Evolutionary conservation across 2,113 vertebrate genomes (phyloP), one percentile per base, ranked within the genome.

Genomic region (Bothrops jararaca): DNA sequence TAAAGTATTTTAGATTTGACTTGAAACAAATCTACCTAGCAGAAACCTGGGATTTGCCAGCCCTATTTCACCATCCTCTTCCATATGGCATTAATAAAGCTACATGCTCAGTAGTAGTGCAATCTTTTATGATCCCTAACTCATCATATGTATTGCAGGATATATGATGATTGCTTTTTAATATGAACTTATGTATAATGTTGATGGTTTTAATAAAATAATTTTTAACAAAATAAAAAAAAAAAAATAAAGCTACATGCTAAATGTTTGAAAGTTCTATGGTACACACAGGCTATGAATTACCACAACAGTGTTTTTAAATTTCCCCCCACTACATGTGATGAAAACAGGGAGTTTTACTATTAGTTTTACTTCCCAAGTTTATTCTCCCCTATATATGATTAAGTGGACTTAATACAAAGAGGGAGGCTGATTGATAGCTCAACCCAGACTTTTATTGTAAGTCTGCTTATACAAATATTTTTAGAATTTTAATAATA

Each of bases 321-420:
- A 88, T 90, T 93, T 92, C 56, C 6, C 11, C 0, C 74, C 86
- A 34, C 50, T 94, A 74, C 64, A 93, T 54, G 91, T 92, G 94
- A 92, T 54, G 93, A 93, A 92, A 94, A 29, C 89, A 60, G 86
- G 23, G 0, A 86, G 1, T 52, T 26, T 90, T 92, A 90, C 9
- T 96, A 48, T 56, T 45, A 39, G 91, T 94, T 15, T 93, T n/a
- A n/a, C n/a, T n/a, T 93, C 90, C 60, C 54, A 34, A 94, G 80
- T 74, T 94, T 89, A 90, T 34, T 22, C 52, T 86, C 88, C n/a
- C 85, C 69, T 52, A 34, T 85, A 92, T 52, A 89, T 92, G 69
- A 45, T 69, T 92, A 92, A 92, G 69, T 89, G 92, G 92, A 92
- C 42, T 50, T 89, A 85, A 85, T 89, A 89, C 92, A 88, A 89